Conservation (phyloP, 2,888 invertebrate genomes). For the Drosophila neonasuta region DNA sequence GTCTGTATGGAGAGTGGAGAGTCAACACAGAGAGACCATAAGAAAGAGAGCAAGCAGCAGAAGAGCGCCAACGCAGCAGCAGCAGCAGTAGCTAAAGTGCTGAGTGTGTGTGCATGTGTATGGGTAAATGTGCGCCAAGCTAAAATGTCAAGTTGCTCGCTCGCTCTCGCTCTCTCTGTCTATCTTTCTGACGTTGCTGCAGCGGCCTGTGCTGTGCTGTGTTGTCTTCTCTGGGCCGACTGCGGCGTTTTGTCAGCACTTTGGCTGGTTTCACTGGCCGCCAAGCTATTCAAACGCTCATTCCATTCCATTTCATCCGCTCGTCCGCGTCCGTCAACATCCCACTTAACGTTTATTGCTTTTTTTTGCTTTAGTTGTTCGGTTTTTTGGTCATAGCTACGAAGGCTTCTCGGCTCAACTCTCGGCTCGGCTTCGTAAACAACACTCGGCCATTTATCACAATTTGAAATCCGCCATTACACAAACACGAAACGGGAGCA, state of each 20-base stretch:
- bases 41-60: conserved; percentile 33
- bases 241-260: conserved; percentile 59
- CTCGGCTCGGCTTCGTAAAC: conserved; percentile 30
- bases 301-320: conserved; percentile 78
- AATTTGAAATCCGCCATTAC: conserved; percentile 66
- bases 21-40: conserved; percentile 29
- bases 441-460: conserved; percentile 52
- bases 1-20: conserved; percentile 34
- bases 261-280: conserved; percentile 56
- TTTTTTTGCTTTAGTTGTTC: conserved; percentile 3
- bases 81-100: conserved; percentile 32
- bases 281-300: conserved; percentile 68
- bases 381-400: conserved; percentile 27
- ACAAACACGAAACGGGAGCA: conserved; percentile 62
- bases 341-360: conserved; percentile 67
- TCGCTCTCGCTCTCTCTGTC: conserved; percentile 20
- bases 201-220: background rate
- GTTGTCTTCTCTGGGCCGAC: conserved; percentile 53
- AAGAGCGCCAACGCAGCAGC: conserved; percentile 67
- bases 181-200: conserved; percentile 27
- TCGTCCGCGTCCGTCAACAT: conserved; percentile 79
- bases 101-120: conserved; percentile 23
- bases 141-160: conserved; percentile 64
- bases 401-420: conserved; percentile 46
- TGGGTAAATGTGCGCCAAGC: conserved; percentile 42